Percentiles rank a stretch among this genome's conserved stretches.
phyloP scores from a whole-genome alignment of 2,113 vertebrate genomes.

The Arenaria interpres region DNA sequence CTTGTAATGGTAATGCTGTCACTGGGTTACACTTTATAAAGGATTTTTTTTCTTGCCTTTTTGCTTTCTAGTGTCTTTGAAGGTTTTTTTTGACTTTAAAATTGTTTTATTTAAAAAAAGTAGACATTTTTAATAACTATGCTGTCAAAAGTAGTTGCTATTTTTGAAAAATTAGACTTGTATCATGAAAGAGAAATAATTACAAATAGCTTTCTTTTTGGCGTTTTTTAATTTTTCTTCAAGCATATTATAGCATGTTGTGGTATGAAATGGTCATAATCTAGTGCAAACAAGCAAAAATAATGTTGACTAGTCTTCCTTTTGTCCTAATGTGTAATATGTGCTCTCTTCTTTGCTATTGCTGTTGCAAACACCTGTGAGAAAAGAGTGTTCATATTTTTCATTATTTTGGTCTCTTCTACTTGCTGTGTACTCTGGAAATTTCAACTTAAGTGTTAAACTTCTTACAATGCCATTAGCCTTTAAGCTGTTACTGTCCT shows the following conservation, averaged over 20 bases:
- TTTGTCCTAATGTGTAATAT: background rate
- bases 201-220: background rate
- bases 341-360: background rate
- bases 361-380: background rate
- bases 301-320: background rate
- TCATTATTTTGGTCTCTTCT: background rate
- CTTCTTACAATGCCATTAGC: background rate
- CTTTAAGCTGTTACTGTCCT: background rate
- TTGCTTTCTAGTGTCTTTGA: background rate
- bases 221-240: background rate
- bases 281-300: background rate
- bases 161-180: background rate
- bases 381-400: background rate
- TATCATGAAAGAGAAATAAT: background rate
- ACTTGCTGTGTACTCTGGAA: background rate
- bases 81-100: background rate
- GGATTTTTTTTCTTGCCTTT: background rate
- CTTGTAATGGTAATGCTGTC: background rate
- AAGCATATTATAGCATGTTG: background rate
- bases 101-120: background rate
- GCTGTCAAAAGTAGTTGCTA: background rate
- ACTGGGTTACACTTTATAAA: background rate
- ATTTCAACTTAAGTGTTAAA: background rate
- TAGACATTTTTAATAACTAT: background rate
- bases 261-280: background rate